Evolutionary conservation across 2,113 vertebrate species (phyloP).

Genomic region (Excalfactoria chinensis): DNA sequence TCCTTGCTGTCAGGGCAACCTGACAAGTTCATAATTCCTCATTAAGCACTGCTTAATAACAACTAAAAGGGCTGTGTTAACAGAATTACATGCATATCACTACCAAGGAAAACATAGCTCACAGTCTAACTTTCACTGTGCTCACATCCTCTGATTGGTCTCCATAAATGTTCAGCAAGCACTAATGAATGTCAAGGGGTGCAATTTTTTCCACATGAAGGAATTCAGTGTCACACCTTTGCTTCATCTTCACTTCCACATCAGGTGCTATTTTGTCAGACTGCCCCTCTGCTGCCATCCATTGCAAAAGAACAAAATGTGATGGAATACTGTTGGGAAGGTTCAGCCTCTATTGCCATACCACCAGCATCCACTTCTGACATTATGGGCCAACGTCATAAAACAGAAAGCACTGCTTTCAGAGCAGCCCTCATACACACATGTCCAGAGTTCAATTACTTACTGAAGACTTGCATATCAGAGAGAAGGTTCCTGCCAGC

Average conservation of each 20-base stretch:
- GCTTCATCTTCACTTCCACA: too few relatives aligned
- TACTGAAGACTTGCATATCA: neutral
- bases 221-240: neutral
- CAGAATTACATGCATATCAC: neutral
- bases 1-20: neutral
- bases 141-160: neutral
- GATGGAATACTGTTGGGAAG: neutral
- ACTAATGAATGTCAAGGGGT: neutral
- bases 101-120: too few relatives aligned
- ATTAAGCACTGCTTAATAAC: neutral
- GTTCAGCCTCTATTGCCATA: neutral
- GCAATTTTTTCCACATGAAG: neutral
- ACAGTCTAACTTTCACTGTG: neutral
- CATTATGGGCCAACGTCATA: neutral
- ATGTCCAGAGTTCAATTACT: neutral
- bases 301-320: neutral
- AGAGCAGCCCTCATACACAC: neutral
- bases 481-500: neutral
- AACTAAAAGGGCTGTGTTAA: neutral
- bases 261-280: neutral
- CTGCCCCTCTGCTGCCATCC: neutral
- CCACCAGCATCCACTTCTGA: neutral
- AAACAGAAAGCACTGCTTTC: neutral
- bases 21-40: neutral
- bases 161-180: neutral